Evolutionary conservation across 2,113 vertebrate genomes (phyloP).

Genomic region (Phalacrocorax pelagicus): DNA sequence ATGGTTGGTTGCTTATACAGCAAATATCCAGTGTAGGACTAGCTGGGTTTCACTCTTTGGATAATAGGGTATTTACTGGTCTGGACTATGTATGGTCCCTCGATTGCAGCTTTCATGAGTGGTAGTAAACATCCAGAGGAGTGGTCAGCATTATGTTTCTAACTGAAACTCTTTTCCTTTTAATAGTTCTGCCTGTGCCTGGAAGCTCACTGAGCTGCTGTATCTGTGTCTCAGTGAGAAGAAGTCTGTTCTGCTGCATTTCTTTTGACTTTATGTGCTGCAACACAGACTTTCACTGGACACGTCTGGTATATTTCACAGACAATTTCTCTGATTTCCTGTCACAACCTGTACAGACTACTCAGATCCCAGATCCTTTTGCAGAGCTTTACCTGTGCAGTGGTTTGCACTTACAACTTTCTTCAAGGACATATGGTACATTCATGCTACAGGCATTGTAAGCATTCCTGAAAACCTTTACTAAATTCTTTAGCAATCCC

Average conservation of each 20-base stretch:
- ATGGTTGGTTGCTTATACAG: background rate
- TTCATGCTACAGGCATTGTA: background rate
- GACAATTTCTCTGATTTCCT: background rate
- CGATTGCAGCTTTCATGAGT: background rate
- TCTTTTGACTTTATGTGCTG: background rate
- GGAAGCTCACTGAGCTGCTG: background rate
- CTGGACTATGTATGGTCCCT: background rate
- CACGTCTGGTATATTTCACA: background rate
- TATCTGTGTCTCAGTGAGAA: background rate
- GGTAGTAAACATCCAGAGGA: background rate
- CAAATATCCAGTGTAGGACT: background rate
- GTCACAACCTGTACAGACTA: background rate
- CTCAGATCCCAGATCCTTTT: background rate
- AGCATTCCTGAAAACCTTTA: background rate
- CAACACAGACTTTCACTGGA: background rate
- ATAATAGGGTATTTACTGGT: background rate
- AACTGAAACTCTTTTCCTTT: background rate
- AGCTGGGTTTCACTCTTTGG: background rate
- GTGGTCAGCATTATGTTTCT: background rate
- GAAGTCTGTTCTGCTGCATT: background rate
- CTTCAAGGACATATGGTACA: background rate
- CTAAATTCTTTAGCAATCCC: background rate
- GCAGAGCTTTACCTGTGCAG: background rate
- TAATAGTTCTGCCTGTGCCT: background rate
- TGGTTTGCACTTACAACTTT: background rate